Evolutionary conservation across 2,888 invertebrate species (phyloP), one percentile per base, ranked within the genome.

Genomic region (Tortricodes alternella): DNA sequence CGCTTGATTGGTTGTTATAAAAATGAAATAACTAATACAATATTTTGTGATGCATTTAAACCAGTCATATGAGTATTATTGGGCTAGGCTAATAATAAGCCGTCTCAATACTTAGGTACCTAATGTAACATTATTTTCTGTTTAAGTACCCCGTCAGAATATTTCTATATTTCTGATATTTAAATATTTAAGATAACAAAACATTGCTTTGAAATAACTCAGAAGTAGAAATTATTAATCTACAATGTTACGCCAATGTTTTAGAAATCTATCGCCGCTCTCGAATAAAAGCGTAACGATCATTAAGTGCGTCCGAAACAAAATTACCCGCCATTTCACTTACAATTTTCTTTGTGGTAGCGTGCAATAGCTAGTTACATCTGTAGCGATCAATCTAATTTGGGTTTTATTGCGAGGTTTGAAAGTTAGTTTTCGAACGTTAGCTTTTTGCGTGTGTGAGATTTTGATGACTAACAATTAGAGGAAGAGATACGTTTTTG

Each of bases 251-350:
- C 49, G 55, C 48, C 49, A 24, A 52, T 53, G 19, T 55, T 49
- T 49, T 56, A 56, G 55, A 56, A 56, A 56, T 41, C 53, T 27
- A 55, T 55, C 32, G 39, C 41, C 34, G 34, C 48, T 55, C 55
- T 56, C 49, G 39, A 41, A 55, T 49, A 46, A 38, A 46, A 35
- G 55, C 55, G 55, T 56, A 56, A 49, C 55, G 55, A 49, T 37
- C 49, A 56, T 56, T 56, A 56, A 56, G 24, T 24, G 35, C 44
- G 46, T 27, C 55, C 43, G 55, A 43, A 56, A 49, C 55, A 44
- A 56, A 56, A 56, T 56, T 56, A 29, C 55, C 21, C 43, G 23
- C 23, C 19, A 43, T 56, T 56, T 56, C 55, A 56, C 55, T 56
- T 49, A 43, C 49, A 49, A 56, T 56, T 56, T 56, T 56, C 55